A percentile compares a stretch with the other conserved stretches of the same genome.
These are phyloP conservation scores for Dasysyrphus tricinctus DNA, from an alignment of 2,888 invertebrate genomes.

Conservation along the genomic window DNA sequence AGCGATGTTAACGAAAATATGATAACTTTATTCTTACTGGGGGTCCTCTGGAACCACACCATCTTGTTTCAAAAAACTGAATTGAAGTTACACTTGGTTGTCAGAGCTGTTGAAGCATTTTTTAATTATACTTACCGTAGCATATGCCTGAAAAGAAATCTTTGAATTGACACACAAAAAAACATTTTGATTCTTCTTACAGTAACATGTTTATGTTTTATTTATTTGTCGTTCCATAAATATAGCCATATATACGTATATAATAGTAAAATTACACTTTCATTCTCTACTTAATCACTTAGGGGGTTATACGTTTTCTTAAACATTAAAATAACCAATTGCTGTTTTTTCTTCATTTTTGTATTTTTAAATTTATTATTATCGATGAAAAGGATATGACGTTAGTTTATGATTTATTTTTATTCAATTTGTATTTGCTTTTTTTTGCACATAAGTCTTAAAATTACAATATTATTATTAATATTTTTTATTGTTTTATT, in stretches of 20 bases:
- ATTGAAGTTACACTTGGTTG: no score
- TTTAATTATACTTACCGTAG: neutral
- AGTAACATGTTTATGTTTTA: slow-evolving; percentile 63
- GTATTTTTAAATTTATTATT: slow-evolving; percentile 11
- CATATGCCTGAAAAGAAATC: neutral
- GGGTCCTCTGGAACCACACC: no score
- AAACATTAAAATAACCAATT: slow-evolving; percentile 60
- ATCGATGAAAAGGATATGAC: slow-evolving; percentile 68
- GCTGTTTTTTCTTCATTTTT: slow-evolving; percentile 53
- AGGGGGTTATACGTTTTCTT: slow-evolving; percentile 54
- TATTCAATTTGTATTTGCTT: slow-evolving; percentile 37
- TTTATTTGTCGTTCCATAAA: slow-evolving; percentile 74
- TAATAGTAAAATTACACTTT: slow-evolving; percentile 73
- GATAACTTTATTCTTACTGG: no score
- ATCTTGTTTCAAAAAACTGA: no score
- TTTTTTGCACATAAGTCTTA: slow-evolving; percentile 68
- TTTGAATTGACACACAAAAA: neutral
- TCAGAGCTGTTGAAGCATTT: no score
- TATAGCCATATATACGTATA: slow-evolving; percentile 65
- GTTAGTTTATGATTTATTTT: slow-evolving; percentile 18
- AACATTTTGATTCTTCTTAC: slow-evolving; percentile 48
- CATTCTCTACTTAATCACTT: slow-evolving; percentile 72
- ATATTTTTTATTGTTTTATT: slow-evolving; percentile 38
- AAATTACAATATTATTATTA: slow-evolving; percentile 40
- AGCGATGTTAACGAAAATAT: no score